phyloP scores from a whole-genome alignment of 1,140 invertebrate species.

The Hyphantria cunea region DNA sequence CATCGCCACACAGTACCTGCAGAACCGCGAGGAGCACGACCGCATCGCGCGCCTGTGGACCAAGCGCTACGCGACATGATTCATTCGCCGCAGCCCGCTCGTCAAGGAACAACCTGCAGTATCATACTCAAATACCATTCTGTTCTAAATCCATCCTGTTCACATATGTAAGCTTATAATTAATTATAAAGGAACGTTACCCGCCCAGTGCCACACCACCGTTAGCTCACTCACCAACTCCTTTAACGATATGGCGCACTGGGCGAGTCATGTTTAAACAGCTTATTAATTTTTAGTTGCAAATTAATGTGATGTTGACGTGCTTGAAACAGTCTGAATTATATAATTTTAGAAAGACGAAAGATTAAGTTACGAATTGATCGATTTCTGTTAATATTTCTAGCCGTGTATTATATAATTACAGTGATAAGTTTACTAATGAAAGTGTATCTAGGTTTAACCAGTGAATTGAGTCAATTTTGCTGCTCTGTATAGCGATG shows the following conservation, averaged over 20 bases:
- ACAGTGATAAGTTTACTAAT: conserved; percentile 51
- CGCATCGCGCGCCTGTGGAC: conserved; percentile 98
- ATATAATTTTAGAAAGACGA: conserved; percentile 54
- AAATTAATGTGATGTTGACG: conserved; percentile 63
- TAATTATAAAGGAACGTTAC: conserved; percentile 42
- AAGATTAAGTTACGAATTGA: conserved; percentile 54
- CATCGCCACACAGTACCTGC: conserved; percentile 98
- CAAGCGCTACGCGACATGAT: conserved; percentile 97
- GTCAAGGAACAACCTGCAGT: conserved; percentile 45
- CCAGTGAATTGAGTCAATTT: conserved; percentile 72
- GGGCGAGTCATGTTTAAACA: conserved; percentile 41
- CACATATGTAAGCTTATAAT: conserved; percentile 67
- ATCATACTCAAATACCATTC: conserved; percentile 69
- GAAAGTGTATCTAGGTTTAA: conserved; percentile 48
- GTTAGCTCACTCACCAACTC: conserved; percentile 6
- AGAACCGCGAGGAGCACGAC: conserved; percentile 98
- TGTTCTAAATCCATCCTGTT: conserved; percentile 72
- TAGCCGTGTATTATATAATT: conserved; percentile 48
- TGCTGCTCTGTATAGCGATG: conserved; percentile 64
- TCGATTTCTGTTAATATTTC: conserved; percentile 52
- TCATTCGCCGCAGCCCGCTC: conserved; percentile 37
- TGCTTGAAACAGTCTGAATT: conserved; percentile 56
- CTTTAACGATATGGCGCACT: conserved; percentile 40
- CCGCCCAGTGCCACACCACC: conserved; percentile 41
- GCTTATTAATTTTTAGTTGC: conserved; percentile 69